Percentiles rank a stretch among this genome's conserved stretches.
Conservation (phyloP, 2,113 vertebrate species). For the Alethe castanea region DNA sequence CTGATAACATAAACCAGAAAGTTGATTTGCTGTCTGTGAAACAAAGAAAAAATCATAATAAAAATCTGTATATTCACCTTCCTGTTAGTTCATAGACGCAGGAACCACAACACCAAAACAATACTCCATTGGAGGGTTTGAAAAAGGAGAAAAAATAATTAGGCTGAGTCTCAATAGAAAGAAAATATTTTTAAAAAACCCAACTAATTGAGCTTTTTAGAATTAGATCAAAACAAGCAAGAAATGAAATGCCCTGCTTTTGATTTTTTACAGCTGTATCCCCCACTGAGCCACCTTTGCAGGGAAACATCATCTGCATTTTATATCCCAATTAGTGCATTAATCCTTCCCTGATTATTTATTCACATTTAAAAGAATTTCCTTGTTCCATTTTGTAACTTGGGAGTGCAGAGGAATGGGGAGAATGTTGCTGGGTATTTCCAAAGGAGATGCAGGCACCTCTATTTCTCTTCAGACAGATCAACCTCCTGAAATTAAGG, state of each 20-base stretch:
- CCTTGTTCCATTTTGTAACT: background rate
- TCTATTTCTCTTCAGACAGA: background rate
- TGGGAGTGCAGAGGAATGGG: background rate
- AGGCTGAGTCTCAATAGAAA: background rate
- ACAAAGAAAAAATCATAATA: background rate
- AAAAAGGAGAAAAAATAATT: background rate
- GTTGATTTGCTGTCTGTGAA: background rate
- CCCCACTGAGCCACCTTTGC: background rate
- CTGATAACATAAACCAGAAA: background rate
- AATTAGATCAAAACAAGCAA: constrained; percentile 15
- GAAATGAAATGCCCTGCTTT: background rate
- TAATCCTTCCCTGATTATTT: background rate
- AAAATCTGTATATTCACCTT: background rate
- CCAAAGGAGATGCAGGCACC: background rate
- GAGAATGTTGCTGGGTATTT: background rate
- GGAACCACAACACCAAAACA: background rate
- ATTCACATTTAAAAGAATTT: background rate
- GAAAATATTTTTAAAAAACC: background rate
- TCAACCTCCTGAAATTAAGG: background rate
- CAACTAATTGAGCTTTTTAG: background rate
- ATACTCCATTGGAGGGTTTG: fast-evolving
- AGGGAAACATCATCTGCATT: background rate
- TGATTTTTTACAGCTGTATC: background rate
- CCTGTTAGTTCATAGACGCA: background rate
- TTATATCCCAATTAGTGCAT: background rate